Evolutionary conservation across 1,140 invertebrate species (phyloP).

Genomic region (Leptonema lineaticorne): DNA sequence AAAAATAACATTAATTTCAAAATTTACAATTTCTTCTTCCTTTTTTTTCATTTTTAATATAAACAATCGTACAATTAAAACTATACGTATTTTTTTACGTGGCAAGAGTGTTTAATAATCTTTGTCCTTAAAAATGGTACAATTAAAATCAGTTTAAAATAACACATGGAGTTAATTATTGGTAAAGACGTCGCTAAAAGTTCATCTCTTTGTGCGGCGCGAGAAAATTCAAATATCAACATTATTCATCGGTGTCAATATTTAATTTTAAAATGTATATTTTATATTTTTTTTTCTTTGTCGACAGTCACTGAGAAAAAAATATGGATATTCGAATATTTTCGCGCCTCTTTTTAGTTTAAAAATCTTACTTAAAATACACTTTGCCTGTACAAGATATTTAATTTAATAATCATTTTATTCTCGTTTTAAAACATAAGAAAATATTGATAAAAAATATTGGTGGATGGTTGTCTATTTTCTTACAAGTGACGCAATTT

Average conservation of each 20-base stretch:
- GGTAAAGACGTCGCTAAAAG: constrained; percentile 10
- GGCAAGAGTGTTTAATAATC: constrained; percentile 39
- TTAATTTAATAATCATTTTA: neutral
- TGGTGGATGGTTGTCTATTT: constrained; percentile 28
- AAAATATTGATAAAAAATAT: constrained; percentile 33
- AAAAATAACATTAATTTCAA: constrained; percentile 40
- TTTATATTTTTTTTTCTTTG: no score
- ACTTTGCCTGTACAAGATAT: neutral
- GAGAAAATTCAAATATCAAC: no score
- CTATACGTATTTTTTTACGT: constrained; percentile 33
- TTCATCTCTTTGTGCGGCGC: no score
- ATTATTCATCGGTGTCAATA: no score
- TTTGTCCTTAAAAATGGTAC: constrained; percentile 34
- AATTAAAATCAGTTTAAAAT: constrained; percentile 32
- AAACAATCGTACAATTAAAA: constrained; percentile 36
- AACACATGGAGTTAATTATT: constrained; percentile 6
- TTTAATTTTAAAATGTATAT: no score
- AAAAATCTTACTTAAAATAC: neutral
- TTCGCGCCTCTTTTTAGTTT: no score
- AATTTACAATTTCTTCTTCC: constrained; percentile 41
- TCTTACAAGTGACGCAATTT: constrained; percentile 9
- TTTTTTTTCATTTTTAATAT: no score
- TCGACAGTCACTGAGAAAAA: no score
- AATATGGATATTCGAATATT: no score
- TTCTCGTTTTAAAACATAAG: constrained; percentile 10